phyloP scores from a whole-genome alignment of 2,113 vertebrate species.

The Microtus richardsoni region DNA sequence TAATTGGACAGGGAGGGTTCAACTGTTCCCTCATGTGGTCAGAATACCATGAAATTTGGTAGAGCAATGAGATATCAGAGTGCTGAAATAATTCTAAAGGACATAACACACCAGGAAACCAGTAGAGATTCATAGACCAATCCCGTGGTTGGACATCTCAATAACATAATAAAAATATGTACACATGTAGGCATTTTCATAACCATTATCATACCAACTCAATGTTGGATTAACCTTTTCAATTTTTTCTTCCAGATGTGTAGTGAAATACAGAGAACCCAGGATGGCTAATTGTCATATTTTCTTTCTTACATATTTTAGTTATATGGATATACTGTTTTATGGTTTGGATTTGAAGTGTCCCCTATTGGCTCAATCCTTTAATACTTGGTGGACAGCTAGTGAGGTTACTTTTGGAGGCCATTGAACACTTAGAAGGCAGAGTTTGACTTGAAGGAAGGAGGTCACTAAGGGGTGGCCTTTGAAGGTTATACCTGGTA shows the following conservation, averaged over 20 bases:
- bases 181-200: not conserved
- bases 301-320: not conserved
- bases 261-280: not conserved
- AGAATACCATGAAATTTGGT: slow-evolving; percentile 1
- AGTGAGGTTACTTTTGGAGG: not conserved
- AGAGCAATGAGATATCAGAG: not conserved
- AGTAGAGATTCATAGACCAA: slow-evolving; percentile 18
- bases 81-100: slow-evolving; percentile 23
- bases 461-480: not conserved
- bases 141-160: not conserved
- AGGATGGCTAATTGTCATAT: not conserved
- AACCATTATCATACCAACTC: not conserved
- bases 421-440: not conserved
- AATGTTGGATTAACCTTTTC: slow-evolving; percentile 16
- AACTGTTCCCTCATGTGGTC: not conserved
- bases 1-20: not conserved
- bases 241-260: not conserved
- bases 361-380: not conserved
- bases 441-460: not conserved
- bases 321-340: not conserved
- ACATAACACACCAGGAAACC: not conserved
- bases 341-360: not conserved
- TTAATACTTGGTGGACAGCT: not conserved
- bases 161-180: not conserved
- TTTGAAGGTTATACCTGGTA: not conserved